Conservation (phyloP, 2,797 vertebrate genomes). For the Varecia variegata region DNA sequence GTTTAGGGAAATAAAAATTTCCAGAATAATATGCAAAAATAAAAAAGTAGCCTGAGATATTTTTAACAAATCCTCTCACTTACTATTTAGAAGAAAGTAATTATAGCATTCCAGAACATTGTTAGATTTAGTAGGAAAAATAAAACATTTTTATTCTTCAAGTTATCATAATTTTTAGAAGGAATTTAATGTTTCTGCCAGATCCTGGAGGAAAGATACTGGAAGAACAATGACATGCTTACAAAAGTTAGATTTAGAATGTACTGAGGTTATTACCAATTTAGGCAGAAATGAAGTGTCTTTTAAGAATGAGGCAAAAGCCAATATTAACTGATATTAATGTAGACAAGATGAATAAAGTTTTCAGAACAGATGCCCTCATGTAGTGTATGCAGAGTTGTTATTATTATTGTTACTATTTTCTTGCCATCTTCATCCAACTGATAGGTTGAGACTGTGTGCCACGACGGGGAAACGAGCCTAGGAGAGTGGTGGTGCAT, state of each 20-base stretch:
- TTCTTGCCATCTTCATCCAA: background rate
- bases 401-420: background rate
- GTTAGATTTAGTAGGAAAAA: constrained; percentile 58
- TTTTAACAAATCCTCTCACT: constrained; percentile 49
- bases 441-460: background rate
- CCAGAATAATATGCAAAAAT: constrained; percentile 28
- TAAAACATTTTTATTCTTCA: constrained; percentile 43
- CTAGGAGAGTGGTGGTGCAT: background rate
- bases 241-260: constrained; percentile 44
- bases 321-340: constrained; percentile 44
- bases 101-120: constrained; percentile 54
- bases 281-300: constrained; percentile 42
- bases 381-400: background rate
- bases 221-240: constrained; percentile 47
- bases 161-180: constrained; percentile 57
- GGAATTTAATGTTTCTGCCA: constrained; percentile 53
- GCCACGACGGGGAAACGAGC: background rate
- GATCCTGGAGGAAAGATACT: background rate
- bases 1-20: constrained; percentile 15
- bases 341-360: constrained; percentile 20
- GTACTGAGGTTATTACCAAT: constrained; percentile 13
- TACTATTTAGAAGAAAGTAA: constrained; percentile 52
- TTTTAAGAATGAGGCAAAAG: constrained; percentile 17
- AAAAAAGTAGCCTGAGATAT: background rate
- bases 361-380: background rate